Percentiles rank a stretch among this genome's conserved stretches.
phyloP scores from a whole-genome alignment of 2,888 invertebrate genomes.

The Microdon myrmicae region DNA sequence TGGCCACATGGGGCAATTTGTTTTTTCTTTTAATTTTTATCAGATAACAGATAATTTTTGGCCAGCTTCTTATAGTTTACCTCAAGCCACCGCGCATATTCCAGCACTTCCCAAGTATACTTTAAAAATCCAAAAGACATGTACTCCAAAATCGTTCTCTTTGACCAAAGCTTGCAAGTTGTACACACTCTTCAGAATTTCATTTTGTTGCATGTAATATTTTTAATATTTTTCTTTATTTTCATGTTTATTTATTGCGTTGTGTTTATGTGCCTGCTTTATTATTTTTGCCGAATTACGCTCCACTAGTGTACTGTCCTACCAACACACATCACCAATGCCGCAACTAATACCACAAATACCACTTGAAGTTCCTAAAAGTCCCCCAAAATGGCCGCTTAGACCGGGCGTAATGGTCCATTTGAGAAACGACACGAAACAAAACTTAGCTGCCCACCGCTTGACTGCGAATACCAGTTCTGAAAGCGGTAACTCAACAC shows the following conservation, averaged over 20 bases:
- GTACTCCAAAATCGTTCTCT: too few species aligned
- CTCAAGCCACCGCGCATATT: too few species aligned
- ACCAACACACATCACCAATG: conserved; percentile 58
- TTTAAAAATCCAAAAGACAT: too few species aligned
- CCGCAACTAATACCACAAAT: conserved; percentile 53
- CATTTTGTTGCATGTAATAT: too few species aligned
- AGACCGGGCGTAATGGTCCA: conserved; percentile 90
- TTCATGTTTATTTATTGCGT: conserved; percentile 50
- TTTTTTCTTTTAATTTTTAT: too few species aligned
- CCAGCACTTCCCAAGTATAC: too few species aligned
- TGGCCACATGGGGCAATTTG: too few species aligned
- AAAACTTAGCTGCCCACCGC: conserved; percentile 73
- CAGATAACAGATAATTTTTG: too few species aligned
- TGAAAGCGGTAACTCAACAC: conserved; percentile 27
- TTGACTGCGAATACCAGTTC: conserved; percentile 54
- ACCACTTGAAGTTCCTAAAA: conserved; percentile 61
- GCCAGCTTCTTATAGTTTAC: too few species aligned
- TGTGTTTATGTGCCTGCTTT: conserved; percentile 54
- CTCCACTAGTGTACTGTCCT: conserved; percentile 62
- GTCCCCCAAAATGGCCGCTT: conserved; percentile 79
- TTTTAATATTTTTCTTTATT: conserved; percentile 52
- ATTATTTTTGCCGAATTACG: conserved; percentile 20
- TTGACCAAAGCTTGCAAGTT: too few species aligned
- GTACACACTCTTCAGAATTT: too few species aligned
- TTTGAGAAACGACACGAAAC: conserved; percentile 78